A percentile compares a stretch with the other conserved stretches of the same genome.
These are phyloP conservation scores for Scalopus aquaticus DNA, from an alignment of 2,113 vertebrate species.

Conservation along the genomic window DNA sequence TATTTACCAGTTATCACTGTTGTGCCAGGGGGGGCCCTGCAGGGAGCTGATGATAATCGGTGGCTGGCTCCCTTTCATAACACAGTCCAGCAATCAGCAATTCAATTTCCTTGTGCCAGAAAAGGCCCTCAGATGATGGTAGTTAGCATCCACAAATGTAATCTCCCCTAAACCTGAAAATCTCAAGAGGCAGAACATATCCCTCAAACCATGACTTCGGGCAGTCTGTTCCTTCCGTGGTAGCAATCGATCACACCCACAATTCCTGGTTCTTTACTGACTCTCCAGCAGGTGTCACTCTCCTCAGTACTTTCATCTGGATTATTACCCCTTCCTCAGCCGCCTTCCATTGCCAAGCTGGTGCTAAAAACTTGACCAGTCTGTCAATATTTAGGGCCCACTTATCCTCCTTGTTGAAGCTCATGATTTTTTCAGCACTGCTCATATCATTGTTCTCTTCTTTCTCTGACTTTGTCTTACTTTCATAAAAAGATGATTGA, in stretches of 20 bases:
- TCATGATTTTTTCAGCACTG: background rate
- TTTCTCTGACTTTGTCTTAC: slow-evolving; percentile 17
- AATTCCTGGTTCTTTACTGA: background rate
- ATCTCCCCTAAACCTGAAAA: background rate
- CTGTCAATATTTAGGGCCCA: background rate
- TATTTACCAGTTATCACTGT: slow-evolving; percentile 58
- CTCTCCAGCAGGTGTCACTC: slow-evolving; percentile 34
- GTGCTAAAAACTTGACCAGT: background rate
- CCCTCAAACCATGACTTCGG: background rate
- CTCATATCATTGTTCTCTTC: background rate
- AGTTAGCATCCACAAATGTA: slow-evolving; percentile 5
- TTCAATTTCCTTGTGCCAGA: slow-evolving; percentile 66
- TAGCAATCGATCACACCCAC: background rate
- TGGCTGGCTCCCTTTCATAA: slow-evolving; percentile 60
- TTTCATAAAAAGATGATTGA: slow-evolving; percentile 17
- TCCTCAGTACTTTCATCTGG: background rate
- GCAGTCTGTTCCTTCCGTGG: background rate
- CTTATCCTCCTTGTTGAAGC: background rate
- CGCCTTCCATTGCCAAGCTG: background rate
- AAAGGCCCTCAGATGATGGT: slow-evolving; percentile 14
- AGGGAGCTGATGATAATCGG: slow-evolving; percentile 49
- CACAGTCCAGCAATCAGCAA: slow-evolving; percentile 64
- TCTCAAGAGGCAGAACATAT: background rate
- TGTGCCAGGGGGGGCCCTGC: slow-evolving; percentile 2
- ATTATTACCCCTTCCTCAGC: background rate